Base-by-base conservation (phyloP, 2,888 invertebrate genomes). In the Aproaerema taeniolella region DNA sequence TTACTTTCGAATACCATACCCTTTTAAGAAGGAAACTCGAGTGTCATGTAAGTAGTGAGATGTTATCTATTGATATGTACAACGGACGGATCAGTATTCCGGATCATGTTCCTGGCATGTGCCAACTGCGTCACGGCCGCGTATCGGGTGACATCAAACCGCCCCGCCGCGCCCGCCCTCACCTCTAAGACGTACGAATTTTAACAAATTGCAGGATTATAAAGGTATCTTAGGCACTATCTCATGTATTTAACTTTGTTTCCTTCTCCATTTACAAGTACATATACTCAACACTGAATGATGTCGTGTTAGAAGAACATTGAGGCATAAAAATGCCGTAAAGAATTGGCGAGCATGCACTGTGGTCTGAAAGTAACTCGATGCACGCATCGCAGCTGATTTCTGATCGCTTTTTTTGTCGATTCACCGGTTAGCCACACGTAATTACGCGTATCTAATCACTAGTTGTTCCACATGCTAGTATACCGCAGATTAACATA, bases 41-140 rank as follows among this genome's bases (percentile, higher is more conserved):
- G 32, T 35, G 32, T 14, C 29, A 29, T 34, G 30, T 29, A 20
- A 17, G n/a, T 25, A 28, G 20, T 31, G 16, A 26, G 26, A 24
- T 42, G 49, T n/a, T 42, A 37, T 37, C 29, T 36, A 37, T 37
- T 30, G 37, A 37, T 37, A 37, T 24, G 20, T 30, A 47, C 49
- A 37, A 40, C 42, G 40, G 47, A 45, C 44, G 46, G 48, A 63
- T 60, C 53, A 49, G 53, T 55, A 53, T 53, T 52, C 47, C 53
- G 56, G 53, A 50, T 64, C 64, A 49, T 59, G 59, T 73, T 68
- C 60, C 63, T 53, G 58, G 67, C 71, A 67, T 70, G 72, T 72
- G 79, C 82, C 76, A 78, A 80, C 69, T 76, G 70, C 77, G 79
- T 70, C 74, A 77, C 55, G 52, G 61, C 52, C 53, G 44, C 53